phyloP scores from a whole-genome alignment of 37 sponge, comb jelly and placozoan genomes.

The Beroe forskalii region DNA sequence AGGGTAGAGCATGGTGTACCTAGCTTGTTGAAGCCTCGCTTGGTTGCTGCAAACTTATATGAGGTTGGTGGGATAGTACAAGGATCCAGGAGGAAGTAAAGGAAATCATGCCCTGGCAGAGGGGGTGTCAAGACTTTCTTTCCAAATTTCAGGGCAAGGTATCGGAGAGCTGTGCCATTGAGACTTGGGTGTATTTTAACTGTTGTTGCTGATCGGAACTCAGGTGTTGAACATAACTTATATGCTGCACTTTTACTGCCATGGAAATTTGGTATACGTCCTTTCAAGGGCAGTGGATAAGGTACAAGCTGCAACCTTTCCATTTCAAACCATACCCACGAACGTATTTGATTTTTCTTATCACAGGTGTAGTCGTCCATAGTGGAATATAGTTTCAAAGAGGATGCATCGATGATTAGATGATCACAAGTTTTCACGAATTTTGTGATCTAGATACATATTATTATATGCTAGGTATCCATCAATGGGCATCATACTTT shows the following conservation, averaged over 20 bases:
- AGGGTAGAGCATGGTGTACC: neutral
- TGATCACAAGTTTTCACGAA: too few relatives aligned
- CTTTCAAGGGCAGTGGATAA: conserved; percentile 40
- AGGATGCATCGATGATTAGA: too few relatives aligned
- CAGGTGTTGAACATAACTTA: conserved; percentile 12
- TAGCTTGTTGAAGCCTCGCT: conserved; percentile 57
- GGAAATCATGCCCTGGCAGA: conserved; percentile 40
- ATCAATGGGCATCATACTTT: too few relatives aligned
- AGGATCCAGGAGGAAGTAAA: conserved; percentile 44
- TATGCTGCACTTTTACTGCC: conserved; percentile 36
- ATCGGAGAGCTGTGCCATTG: conserved; percentile 41
- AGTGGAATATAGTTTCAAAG: too few relatives aligned
- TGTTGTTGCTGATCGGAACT: conserved; percentile 21
- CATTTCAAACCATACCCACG: neutral
- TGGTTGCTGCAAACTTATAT: conserved; percentile 40
- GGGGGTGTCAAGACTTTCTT: conserved; percentile 43
- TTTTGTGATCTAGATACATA: too few relatives aligned
- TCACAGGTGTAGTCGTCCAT: too few relatives aligned
- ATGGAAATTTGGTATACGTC: conserved; percentile 55
- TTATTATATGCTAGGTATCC: too few relatives aligned
- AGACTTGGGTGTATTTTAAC: conserved; percentile 50
- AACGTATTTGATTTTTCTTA: too few relatives aligned
- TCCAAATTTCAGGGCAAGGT: conserved; percentile 44
- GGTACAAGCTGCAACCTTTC: conserved; percentile 6
- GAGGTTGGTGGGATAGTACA: neutral